Base-by-base conservation (phyloP, 2,797 vertebrate genomes). In the Ctenochaetus hawaiiensis region DNA sequence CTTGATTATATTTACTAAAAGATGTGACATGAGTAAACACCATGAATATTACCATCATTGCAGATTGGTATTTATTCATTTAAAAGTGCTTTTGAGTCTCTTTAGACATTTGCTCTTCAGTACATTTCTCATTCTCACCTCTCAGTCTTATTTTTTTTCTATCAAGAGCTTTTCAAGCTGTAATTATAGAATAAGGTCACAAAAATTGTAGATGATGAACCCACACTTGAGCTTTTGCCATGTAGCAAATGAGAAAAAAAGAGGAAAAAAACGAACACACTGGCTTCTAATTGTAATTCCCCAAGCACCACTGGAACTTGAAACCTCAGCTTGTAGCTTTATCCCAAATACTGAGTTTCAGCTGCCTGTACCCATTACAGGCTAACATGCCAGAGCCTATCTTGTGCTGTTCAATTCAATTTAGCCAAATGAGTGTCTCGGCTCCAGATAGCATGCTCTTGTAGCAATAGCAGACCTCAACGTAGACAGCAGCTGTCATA, bases 351-450 rank as follows among this genome's bases (percentile, higher is more conserved):
- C 85, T 75, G 86, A 85, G 53, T 82, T 90, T 89, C 80, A 82
- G 81, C 84, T 82, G 88, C 82, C 87, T 88, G 79, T 80, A 87
- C 69, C 83, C 80, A 90, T 94, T 91, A 90, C 64, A 81, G 75
- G 69, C 81, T 75, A 81, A 86, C 90, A 86, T 86, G 77, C 74
- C 84, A 85, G 79, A 87, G 74, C 85, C 83, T 80, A 88, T 91
- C 85, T 83, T 87, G 37, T 80, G 81, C 77, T 67, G n/a, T 72
- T 23, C 77, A 77, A 89, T 92, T 90, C 69, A 84, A 75, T 90
- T 91, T 78, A 75, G 74, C 62, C 63, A 72, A 81, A 92, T 86
- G 78, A 92, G 85, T 78, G 81, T 74, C 78, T 14, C 6, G 71
- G 80, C 83, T 74, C 51, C 70, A 69, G 72, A 80, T 73, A 78